phyloP scores from a whole-genome alignment of 2,797 vertebrate species.

The Diplodus sargus region DNA sequence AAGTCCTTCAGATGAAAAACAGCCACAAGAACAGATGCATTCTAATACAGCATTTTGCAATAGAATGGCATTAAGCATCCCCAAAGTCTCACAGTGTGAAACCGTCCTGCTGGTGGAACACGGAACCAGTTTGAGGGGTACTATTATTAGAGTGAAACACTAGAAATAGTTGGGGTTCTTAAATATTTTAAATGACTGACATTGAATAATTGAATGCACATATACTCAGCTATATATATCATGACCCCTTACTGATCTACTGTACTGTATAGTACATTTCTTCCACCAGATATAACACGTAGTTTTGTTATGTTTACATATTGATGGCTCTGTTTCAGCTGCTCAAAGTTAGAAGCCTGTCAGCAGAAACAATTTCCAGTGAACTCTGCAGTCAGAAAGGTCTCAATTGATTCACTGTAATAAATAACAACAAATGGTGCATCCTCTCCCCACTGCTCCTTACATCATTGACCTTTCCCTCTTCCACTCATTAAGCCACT shows the following conservation, averaged over 20 bases:
- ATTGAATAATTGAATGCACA: constrained; percentile 37
- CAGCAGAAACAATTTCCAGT: constrained; percentile 40
- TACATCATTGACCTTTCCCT: constrained; percentile 85
- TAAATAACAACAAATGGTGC: constrained; percentile 77
- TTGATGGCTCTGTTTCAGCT: not conserved
- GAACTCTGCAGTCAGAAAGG: constrained; percentile 63
- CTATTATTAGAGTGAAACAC: constrained; percentile 32
- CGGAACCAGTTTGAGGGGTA: constrained; percentile 18
- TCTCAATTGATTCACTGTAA: constrained; percentile 77
- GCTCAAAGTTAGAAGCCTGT: constrained; percentile 43
- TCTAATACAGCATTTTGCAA: constrained; percentile 33
- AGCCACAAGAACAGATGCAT: constrained; percentile 18
- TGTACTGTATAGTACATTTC: not conserved
- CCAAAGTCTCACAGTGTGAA: not conserved
- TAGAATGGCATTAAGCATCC: not conserved
- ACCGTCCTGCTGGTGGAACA: not conserved
- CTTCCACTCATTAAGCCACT: constrained; percentile 83
- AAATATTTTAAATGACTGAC: constrained; percentile 42
- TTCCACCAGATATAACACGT: not conserved
- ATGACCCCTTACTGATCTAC: not conserved
- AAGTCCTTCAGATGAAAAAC: constrained; percentile 42
- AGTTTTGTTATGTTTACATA: not conserved
- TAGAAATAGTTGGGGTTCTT: constrained; percentile 15
- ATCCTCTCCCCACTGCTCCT: constrained; percentile 62
- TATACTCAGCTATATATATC: constrained; percentile 21